Evolutionary conservation across 2,797 vertebrate genomes (phyloP).

Genomic region (Pogonophryne albipinna): DNA sequence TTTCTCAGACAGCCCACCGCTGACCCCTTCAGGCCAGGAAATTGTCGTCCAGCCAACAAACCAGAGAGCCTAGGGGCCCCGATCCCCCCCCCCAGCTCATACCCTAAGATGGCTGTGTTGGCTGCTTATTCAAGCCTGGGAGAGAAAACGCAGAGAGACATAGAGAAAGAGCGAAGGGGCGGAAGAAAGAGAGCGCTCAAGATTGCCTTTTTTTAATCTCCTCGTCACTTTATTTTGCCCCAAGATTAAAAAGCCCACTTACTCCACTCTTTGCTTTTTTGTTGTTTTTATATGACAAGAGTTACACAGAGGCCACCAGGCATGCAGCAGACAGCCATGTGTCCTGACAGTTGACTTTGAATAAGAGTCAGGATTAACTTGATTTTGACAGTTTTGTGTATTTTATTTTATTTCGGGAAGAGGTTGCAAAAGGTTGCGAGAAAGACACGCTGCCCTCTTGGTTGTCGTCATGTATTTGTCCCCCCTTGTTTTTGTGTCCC

Average conservation of each 20-base stretch:
- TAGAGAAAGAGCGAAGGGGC: background rate
- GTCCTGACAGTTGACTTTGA: constrained; percentile 80
- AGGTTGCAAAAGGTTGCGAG: constrained; percentile 53
- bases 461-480: constrained; percentile 56
- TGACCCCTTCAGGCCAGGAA: constrained; percentile 84
- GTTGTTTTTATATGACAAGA: constrained; percentile 42
- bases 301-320: constrained; percentile 51
- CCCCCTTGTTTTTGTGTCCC: constrained; percentile 40
- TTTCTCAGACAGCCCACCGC: constrained; percentile 78
- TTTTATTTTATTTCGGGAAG: constrained; percentile 24
- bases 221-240: constrained; percentile 66
- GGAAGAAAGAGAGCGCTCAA: constrained; percentile 19
- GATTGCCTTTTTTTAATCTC: constrained; percentile 68
- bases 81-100: background rate
- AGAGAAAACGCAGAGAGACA: constrained; percentile 39
- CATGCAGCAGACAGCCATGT: constrained; percentile 66
- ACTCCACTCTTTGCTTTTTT: constrained; percentile 52
- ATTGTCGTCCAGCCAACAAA: constrained; percentile 73
- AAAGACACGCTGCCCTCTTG: constrained; percentile 55
- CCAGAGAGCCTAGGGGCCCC: constrained; percentile 67
- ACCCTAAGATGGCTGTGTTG: constrained; percentile 58
- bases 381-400: constrained; percentile 56
- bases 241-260: constrained; percentile 72
- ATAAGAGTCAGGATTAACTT: constrained; percentile 60
- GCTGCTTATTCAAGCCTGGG: constrained; percentile 53